Conservation (phyloP, 2,797 vertebrate species). For the Siniperca scherzeri region DNA sequence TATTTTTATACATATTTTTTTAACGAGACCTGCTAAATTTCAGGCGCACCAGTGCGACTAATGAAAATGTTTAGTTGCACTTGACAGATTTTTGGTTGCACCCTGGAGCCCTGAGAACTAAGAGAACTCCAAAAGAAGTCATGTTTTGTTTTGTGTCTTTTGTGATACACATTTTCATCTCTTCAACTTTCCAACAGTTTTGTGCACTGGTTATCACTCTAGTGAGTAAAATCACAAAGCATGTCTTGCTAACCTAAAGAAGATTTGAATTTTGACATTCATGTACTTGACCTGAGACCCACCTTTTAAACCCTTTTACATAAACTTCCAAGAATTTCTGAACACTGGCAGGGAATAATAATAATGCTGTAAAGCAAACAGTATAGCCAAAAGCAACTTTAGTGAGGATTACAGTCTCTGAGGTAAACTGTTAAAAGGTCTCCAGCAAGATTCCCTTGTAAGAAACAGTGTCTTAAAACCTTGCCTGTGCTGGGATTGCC, state of each 20-base stretch:
- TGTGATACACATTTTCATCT: too few relatives aligned
- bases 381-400: constrained; percentile 19
- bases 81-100: too few relatives aligned
- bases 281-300: neutral
- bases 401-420: constrained; percentile 24
- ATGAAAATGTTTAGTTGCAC: too few relatives aligned
- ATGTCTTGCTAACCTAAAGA: neutral
- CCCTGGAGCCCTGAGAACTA: too few relatives aligned
- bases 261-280: neutral
- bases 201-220: neutral
- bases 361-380: neutral
- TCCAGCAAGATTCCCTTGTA: constrained; percentile 24
- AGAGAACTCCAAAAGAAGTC: too few relatives aligned
- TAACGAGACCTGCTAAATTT: too few relatives aligned
- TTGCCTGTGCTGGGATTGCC: constrained; percentile 24
- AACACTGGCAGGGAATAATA: constrained; percentile 9
- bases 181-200: neutral
- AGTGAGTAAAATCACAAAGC: neutral
- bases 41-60: too few relatives aligned
- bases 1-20: too few relatives aligned
- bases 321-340: constrained; percentile 13
- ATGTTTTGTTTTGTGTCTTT: too few relatives aligned
- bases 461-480: constrained; percentile 51
- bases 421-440: constrained; percentile 44
- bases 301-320: neutral